Percentiles rank a stretch among this genome's conserved stretches.
Evolutionary conservation across 1,140 invertebrate species (phyloP).

Genomic region (Campodea augens): DNA sequence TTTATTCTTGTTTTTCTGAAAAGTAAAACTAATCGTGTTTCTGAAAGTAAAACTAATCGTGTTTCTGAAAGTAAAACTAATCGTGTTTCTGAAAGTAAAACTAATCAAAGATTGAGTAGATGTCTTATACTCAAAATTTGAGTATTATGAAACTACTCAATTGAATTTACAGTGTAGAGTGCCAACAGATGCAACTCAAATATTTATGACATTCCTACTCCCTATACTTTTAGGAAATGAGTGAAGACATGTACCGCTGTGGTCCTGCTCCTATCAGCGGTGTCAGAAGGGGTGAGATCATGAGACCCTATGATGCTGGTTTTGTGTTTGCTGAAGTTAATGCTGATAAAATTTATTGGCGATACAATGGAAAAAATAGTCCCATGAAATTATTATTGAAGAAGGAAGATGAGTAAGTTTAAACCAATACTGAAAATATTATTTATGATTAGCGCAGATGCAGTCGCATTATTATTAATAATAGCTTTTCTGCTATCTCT

Average conservation of each 20-base stretch:
- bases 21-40: no score
- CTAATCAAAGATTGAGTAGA: no score
- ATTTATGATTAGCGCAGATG: constrained; percentile 2
- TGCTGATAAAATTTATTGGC: constrained; percentile 71
- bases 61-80: no score
- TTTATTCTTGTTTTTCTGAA: no score
- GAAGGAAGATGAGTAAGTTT: constrained; percentile 41
- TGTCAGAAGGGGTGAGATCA: constrained; percentile 60
- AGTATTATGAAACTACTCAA: no score
- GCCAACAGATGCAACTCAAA: no score
- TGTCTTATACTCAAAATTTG: no score
- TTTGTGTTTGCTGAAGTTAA: constrained; percentile 74
- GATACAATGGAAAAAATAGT: constrained; percentile 55
- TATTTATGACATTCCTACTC: no score
- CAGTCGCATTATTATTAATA: not conserved
- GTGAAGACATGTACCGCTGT: constrained; percentile 56
- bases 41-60: no score
- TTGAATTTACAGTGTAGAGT: no score
- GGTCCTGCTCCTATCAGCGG: constrained; percentile 63
- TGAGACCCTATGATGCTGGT: constrained; percentile 55
- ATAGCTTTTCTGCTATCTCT: not conserved
- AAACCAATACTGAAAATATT: not conserved
- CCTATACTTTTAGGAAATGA: no score
- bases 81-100: no score
- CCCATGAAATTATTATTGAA: constrained; percentile 59